Base-by-base conservation (phyloP, 2,888 invertebrate genomes). In the Scaeva pyrastri region DNA sequence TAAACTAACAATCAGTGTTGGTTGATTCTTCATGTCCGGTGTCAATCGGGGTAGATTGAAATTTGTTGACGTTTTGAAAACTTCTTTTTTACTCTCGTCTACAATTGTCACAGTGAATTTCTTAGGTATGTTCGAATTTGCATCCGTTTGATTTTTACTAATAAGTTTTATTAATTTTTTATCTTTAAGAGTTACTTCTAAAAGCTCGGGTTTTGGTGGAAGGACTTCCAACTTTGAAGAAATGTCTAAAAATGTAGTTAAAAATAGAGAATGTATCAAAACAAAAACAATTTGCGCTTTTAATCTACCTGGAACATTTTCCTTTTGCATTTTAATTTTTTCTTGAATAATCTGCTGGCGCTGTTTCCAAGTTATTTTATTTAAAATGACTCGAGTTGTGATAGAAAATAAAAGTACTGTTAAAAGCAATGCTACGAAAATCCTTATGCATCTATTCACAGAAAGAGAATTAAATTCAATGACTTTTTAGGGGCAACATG, bases 21-120 rank as follows among this genome's bases (percentile, higher is more conserved):
- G 92, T 1, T 90, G 90, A 7, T 89, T 89, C 56, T 90, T 91
- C 90, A 90, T 91, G 50, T 91, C 91, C 31, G 21, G 1, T n/a
- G 66, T 41, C 43, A 62, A 10, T 16, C 76, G 58, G 26, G 91
- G 89, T 8, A 90, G 88, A 8, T 89, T 78, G 56, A 89, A 89
- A 14, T 89, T 86, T 26, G 89, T 89, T 0, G 89, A 89, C 26
- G 81, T 88, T 8, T 88, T 70, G 23, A 89, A 91, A 23, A 91
- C 89, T 50, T 79, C 79, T 12, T 75, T 56, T 43, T 75, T 71
- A 16, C 58, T 56, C 19, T 84, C 84, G 84, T 83, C 80, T 45
- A 21, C 71, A 31, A 89, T 82, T 36, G 88, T 55, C 10, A 88
- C 45, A 0, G 88, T 88, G 8, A 88, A 80, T n/a, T 80, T 71